phyloP scores from a whole-genome alignment of 2,797 vertebrate genomes.

The Diceros bicornis region DNA sequence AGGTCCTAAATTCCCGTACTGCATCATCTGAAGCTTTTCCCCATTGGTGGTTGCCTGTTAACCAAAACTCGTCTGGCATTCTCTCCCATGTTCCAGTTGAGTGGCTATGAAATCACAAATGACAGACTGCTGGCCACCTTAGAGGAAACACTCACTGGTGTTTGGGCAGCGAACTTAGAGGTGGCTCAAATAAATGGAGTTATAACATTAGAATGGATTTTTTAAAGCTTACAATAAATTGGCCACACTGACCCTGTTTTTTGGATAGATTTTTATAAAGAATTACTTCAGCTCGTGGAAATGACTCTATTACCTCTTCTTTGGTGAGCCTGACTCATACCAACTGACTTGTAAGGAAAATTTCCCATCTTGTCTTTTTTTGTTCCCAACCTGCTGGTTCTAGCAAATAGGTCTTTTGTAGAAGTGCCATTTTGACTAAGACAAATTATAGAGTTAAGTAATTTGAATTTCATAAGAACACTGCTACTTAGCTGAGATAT shows the following conservation, averaged over 20 bases:
- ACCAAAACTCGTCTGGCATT: not conserved
- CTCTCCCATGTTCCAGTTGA: not conserved
- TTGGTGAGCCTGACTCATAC: not conserved
- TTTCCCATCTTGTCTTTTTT: not conserved
- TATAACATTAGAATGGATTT: not conserved
- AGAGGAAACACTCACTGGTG: not conserved
- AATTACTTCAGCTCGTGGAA: not conserved
- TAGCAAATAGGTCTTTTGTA: not conserved
- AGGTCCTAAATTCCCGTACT: not conserved
- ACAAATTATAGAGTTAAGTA: not conserved
- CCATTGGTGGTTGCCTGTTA: not conserved
- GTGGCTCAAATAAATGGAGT: not conserved
- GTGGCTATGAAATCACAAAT: not conserved
- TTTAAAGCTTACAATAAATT: not conserved
- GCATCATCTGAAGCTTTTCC: not conserved
- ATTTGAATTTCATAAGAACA: slow-evolving; percentile 18
- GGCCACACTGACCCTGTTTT: not conserved
- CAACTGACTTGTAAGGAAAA: not conserved
- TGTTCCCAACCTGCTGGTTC: not conserved
- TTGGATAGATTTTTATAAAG: not conserved
- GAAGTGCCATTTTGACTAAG: not conserved
- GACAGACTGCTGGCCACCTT: not conserved
- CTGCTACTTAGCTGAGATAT: not conserved
- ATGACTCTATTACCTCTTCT: not conserved
- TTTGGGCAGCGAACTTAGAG: not conserved